Conservation (phyloP, 2,797 vertebrate species). For the Salmo trutta region DNA sequence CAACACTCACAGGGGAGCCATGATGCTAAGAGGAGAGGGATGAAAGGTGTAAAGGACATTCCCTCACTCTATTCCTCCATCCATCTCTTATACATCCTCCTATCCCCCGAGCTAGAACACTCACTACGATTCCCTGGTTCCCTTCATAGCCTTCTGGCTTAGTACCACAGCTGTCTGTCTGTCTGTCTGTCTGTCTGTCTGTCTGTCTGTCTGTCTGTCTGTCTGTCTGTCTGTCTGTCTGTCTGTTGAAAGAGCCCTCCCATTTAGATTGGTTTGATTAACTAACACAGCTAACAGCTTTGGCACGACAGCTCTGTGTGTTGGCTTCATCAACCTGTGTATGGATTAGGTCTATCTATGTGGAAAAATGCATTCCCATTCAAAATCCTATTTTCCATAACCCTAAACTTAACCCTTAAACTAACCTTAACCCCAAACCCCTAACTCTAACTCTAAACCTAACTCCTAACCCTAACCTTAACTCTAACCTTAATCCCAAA, state of each 20-base stretch:
- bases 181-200: rapidly evolving
- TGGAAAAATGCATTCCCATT: not conserved
- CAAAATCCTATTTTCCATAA: too few relatives aligned
- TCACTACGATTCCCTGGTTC: not conserved
- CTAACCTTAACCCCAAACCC: too few relatives aligned
- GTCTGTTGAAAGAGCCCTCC: not conserved
- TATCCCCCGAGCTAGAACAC: not conserved
- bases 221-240: not conserved
- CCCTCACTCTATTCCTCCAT: not conserved
- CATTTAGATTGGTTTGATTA: not conserved
- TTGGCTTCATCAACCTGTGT: not conserved
- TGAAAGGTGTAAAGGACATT: not conserved
- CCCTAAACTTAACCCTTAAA: too few relatives aligned
- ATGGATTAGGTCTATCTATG: not conserved
- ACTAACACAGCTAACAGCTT: not conserved
- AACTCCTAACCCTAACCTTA: too few relatives aligned
- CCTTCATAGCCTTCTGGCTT: not conserved
- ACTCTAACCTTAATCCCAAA: too few relatives aligned
- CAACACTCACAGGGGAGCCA: not conserved
- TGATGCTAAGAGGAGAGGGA: not conserved
- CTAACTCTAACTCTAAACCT: too few relatives aligned
- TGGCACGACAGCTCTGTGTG: not conserved
- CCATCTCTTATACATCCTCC: not conserved
- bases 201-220: too few relatives aligned
- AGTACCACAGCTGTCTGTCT: not conserved